Percentiles rank a stretch among this genome's conserved stretches.
These are phyloP conservation scores for Gymnothorax reevesii DNA, from an alignment of 2,797 vertebrate species.

Conservation along the genomic window DNA sequence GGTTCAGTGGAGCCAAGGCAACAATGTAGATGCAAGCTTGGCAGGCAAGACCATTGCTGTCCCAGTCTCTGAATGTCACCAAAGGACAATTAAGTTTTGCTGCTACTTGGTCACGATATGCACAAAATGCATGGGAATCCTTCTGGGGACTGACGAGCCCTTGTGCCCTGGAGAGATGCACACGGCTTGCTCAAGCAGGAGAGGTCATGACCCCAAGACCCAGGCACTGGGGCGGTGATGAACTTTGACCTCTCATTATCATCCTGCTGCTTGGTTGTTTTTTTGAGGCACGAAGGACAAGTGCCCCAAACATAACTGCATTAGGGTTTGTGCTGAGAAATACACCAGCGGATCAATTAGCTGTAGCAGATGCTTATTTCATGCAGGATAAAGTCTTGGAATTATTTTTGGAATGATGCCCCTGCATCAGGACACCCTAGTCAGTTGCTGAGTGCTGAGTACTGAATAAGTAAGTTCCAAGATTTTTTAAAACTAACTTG, in stretches of 20 bases:
- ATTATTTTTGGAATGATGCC: background rate
- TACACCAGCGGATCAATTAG: slow-evolving; percentile 37
- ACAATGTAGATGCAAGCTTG: slow-evolving; percentile 19
- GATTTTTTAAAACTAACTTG: background rate
- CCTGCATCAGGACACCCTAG: background rate
- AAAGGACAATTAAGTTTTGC: slow-evolving; percentile 3
- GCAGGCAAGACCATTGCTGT: background rate
- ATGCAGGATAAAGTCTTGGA: background rate
- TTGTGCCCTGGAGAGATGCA: slow-evolving; percentile 4
- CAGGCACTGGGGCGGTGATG: slow-evolving; percentile 61
- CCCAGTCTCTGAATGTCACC: background rate
- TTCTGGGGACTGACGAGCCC: slow-evolving; percentile 30
- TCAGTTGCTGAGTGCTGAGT: background rate
- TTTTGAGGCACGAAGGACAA: slow-evolving; percentile 61
- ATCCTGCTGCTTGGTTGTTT: slow-evolving; percentile 56
- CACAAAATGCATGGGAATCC: slow-evolving; percentile 53
- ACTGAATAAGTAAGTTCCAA: background rate
- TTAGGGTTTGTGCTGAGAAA: slow-evolving; percentile 55
- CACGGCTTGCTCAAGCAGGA: slow-evolving; percentile 33
- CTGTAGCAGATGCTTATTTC: slow-evolving; percentile 18
- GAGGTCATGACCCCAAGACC: slow-evolving; percentile 66
- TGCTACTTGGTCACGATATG: slow-evolving; percentile 41
- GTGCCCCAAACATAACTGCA: slow-evolving; percentile 73
- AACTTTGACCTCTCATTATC: slow-evolving; percentile 77
- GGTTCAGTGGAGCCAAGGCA: slow-evolving; percentile 55